These are phyloP conservation scores for Aphidius gifuensis DNA, from an alignment of 1,140 invertebrate genomes.

Conservation along the genomic window DNA sequence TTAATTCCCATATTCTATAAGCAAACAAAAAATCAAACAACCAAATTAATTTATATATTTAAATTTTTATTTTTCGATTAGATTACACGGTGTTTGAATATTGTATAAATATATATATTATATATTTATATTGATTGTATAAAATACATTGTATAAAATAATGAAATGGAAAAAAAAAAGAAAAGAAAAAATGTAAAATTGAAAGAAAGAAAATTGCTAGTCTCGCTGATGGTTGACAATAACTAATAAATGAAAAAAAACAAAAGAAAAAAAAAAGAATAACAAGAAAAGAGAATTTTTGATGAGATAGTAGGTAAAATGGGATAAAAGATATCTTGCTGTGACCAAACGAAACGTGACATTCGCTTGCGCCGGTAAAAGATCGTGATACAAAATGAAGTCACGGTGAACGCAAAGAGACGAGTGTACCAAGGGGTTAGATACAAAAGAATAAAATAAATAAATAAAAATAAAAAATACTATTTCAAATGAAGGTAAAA, in stretches of 20 bases:
- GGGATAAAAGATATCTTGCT: neutral
- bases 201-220: no score
- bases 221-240: no score
- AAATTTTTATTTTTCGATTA: no score
- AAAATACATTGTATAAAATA: no score
- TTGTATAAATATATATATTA: no score
- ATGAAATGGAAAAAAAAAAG: no score
- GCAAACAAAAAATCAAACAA: conserved; percentile 21
- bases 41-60: neutral
- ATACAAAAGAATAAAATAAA: conserved; percentile 11
- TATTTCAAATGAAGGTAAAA: neutral
- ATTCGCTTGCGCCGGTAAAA: conserved; percentile 10
- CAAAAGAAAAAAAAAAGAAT: no score
- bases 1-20: conserved; percentile 72
- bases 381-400: conserved; percentile 22
- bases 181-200: no score
- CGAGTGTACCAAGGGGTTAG: neutral
- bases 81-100: no score
- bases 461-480: conserved; percentile 5
- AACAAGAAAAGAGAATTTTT: neutral
- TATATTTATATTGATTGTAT: no score
- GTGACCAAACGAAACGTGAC: conserved; percentile 24
- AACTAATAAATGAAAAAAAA: no score
- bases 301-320: neutral
- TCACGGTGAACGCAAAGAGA: conserved; percentile 21